A percentile compares a stretch with the other conserved stretches of the same genome.
phyloP scores from a whole-genome alignment of 2,888 invertebrate species.

The Andrena trimmerana region DNA sequence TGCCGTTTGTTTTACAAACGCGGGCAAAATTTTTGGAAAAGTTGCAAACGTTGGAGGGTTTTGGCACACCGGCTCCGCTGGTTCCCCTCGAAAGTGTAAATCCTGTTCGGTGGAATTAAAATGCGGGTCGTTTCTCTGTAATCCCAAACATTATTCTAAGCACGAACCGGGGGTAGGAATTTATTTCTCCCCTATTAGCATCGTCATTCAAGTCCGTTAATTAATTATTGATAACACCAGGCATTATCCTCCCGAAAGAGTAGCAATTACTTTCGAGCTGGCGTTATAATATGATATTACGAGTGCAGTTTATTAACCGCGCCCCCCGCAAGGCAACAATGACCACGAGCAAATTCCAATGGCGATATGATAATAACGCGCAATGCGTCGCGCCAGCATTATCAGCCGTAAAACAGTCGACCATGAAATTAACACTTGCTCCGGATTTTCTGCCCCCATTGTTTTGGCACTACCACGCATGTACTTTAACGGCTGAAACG shows the following conservation, averaged over 20 bases:
- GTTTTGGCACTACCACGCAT: background rate
- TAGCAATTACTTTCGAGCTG: conserved; percentile 18
- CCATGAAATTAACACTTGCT: conserved; percentile 21
- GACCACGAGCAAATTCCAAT: conserved; percentile 21
- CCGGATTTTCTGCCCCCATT: conserved; percentile 10
- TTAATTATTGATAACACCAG: conserved; percentile 19
- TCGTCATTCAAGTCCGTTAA: conserved; percentile 16
- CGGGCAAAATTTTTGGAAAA: background rate
- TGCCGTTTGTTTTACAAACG: background rate
- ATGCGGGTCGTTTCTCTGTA: too few species aligned
- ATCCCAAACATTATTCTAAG: conserved; percentile 7
- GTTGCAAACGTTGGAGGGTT: too few species aligned
- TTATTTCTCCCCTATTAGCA: conserved; percentile 17
- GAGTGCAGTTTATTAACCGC: conserved; percentile 20
- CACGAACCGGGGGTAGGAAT: background rate
- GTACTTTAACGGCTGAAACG: too few species aligned
- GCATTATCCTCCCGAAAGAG: conserved; percentile 7
- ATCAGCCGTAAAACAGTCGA: conserved; percentile 16
- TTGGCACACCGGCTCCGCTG: too few species aligned
- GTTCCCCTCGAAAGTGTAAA: background rate
- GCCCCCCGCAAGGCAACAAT: conserved; percentile 12
- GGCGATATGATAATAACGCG: conserved; percentile 26
- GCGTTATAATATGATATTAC: conserved; percentile 26
- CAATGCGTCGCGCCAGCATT: background rate
- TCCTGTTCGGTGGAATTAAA: background rate